These are phyloP conservation scores for Neocrepidodera transversa DNA, from an alignment of 2,888 invertebrate species.

Conservation along the genomic window DNA sequence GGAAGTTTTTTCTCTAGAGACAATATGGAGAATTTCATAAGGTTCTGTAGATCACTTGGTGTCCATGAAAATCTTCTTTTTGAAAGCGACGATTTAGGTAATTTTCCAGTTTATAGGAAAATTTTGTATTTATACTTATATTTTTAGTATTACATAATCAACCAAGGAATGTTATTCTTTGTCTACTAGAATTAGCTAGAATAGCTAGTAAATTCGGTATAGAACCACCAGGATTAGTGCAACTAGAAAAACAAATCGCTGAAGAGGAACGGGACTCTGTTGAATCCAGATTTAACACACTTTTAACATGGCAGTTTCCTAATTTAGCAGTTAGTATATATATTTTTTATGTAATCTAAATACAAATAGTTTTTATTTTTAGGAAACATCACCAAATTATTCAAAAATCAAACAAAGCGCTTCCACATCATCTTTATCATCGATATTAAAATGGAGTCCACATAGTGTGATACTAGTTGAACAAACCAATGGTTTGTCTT, in stretches of 20 bases:
- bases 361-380: not conserved
- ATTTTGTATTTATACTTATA: not conserved
- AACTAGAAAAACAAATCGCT: conserved; percentile 87
- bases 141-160: conserved; percentile 78
- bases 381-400: conserved; percentile 13
- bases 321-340: conserved; percentile 8
- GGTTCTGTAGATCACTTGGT: conserved; percentile 83
- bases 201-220: conserved; percentile 78
- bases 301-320: conserved; percentile 73
- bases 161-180: conserved; percentile 83
- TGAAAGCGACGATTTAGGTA: conserved; percentile 90
- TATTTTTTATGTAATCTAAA: too few relatives aligned
- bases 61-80: conserved; percentile 88
- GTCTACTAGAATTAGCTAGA: conserved; percentile 84
- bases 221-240: conserved; percentile 83
- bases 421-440: conserved; percentile 58
- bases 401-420: conserved; percentile 64
- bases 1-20: conserved; percentile 89
- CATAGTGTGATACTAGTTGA: conserved; percentile 49
- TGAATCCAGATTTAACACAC: conserved; percentile 68
- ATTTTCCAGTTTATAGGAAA: not conserved
- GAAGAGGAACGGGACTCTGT: conserved; percentile 75
- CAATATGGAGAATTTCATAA: conserved; percentile 88
- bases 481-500: conserved; percentile 32
- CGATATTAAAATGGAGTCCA: conserved; percentile 52